These are phyloP conservation scores for Lacerta agilis DNA, from an alignment of 2,797 vertebrate species.

Conservation along the genomic window DNA sequence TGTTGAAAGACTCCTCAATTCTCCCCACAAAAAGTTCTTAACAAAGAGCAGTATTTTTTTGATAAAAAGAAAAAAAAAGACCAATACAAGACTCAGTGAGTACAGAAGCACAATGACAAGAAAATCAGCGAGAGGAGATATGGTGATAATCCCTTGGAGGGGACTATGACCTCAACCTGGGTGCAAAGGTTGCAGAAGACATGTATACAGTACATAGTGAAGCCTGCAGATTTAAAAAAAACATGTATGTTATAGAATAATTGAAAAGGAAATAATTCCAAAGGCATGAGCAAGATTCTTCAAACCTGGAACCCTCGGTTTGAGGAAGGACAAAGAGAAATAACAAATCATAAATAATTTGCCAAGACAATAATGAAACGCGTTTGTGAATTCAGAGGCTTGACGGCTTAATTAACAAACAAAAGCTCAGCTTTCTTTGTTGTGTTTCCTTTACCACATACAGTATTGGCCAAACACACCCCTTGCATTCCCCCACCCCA, in stretches of 20 bases:
- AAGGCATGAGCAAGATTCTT: neutral
- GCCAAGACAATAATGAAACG: conserved; percentile 48
- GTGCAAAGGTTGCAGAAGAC: neutral
- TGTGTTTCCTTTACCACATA: neutral
- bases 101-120: rapidly evolving
- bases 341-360: neutral
- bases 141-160: conserved; percentile 8
- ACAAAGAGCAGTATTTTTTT: rapidly evolving
- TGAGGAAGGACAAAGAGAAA: conserved; percentile 20
- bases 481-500: neutral
- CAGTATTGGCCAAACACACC: conserved; percentile 9
- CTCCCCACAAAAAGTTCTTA: neutral
- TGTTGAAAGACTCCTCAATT: neutral
- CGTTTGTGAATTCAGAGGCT: conserved; percentile 17
- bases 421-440: conserved; percentile 11
- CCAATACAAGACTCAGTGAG: neutral
- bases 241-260: neutral
- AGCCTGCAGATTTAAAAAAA: conserved; percentile 34
- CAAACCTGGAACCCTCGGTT: conserved; percentile 40
- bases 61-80: neutral
- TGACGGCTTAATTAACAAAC: conserved; percentile 44
- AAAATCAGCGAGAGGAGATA: neutral
- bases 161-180: conserved; percentile 6
- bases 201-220: rapidly evolving
- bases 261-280: conserved; percentile 17